phyloP scores from a whole-genome alignment of 1,140 invertebrate genomes.

The Drosophila azteca region DNA sequence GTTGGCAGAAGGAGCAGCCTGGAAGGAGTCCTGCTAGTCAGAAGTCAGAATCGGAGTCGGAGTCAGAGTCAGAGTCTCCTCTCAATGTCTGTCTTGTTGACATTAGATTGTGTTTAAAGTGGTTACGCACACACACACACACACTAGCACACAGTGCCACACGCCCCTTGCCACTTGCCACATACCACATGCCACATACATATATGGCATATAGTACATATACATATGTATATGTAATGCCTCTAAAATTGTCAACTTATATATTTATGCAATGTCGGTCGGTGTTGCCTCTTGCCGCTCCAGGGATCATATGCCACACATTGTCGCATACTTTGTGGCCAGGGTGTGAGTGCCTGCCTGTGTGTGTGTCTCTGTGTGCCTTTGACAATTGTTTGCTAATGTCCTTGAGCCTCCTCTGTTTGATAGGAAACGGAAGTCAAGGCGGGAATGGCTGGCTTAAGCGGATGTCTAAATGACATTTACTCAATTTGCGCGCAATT shows the following conservation, averaged over 20 bases:
- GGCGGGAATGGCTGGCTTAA: too few relatives aligned
- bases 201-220: slow-evolving; percentile 14
- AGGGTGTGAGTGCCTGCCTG: slow-evolving; percentile 21
- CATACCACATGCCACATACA: slow-evolving; percentile 2
- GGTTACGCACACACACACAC: slow-evolving; percentile 51
- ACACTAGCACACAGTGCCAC: background rate
- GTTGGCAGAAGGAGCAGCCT: slow-evolving; percentile 21
- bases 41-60: too few relatives aligned
- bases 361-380: slow-evolving; percentile 24
- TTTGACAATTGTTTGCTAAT: slow-evolving; percentile 77
- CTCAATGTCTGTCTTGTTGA: slow-evolving; percentile 63
- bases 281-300: slow-evolving; percentile 9
- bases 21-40: background rate
- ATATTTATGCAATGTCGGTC: slow-evolving; percentile 73
- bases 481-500: slow-evolving; percentile 76
- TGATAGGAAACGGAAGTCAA: slow-evolving; percentile 15
- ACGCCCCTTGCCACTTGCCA: background rate
- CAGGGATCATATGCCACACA: slow-evolving; percentile 72
- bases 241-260: slow-evolving; percentile 73
- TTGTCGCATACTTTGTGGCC: slow-evolving; percentile 68
- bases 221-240: slow-evolving; percentile 47
- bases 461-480: slow-evolving; percentile 77
- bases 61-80: slow-evolving; percentile 1
- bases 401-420: slow-evolving; percentile 29
- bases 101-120: slow-evolving; percentile 81